These are phyloP conservation scores for Pterostichus niger DNA, from an alignment of 2,888 invertebrate species.

Conservation along the genomic window DNA sequence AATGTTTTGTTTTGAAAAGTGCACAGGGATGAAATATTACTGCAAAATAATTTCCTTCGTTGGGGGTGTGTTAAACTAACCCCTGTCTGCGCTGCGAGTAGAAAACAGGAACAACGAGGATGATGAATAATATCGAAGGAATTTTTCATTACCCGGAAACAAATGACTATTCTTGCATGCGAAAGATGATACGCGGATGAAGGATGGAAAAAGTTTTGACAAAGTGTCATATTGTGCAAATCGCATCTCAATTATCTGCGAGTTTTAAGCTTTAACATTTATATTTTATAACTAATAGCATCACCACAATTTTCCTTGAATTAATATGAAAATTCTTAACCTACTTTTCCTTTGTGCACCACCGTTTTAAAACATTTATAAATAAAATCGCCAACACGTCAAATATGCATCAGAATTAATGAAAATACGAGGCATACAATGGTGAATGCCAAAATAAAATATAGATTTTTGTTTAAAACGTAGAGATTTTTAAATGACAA, in stretches of 20 bases:
- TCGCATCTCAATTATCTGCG: conserved; percentile 47
- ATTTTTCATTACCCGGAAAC: conserved; percentile 64
- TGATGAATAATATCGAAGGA: conserved; percentile 61
- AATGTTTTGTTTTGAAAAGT: conserved; percentile 64
- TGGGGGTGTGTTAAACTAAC: conserved; percentile 47
- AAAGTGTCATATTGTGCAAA: conserved; percentile 50
- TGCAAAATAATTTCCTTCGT: conserved; percentile 56
- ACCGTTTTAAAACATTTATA: no score
- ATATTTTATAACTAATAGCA: neutral
- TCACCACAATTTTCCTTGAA: no score
- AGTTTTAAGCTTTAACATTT: conserved; percentile 8
- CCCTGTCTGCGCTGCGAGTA: conserved; percentile 25
- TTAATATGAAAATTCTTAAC: no score
- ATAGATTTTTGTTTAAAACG: no score
- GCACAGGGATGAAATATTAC: conserved; percentile 61
- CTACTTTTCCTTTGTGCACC: no score
- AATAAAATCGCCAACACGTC: no score
- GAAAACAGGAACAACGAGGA: conserved; percentile 53
- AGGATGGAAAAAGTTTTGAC: conserved; percentile 49
- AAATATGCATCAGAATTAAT: no score
- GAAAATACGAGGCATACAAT: no score
- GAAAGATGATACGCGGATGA: conserved; percentile 56
- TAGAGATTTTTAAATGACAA: no score
- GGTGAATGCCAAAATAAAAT: no score
- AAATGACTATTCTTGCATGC: conserved; percentile 62